These are phyloP conservation scores for Crambe crambe DNA, from an alignment of 37 sponge, comb jelly and placozoan genomes.

Conservation along the genomic window DNA sequence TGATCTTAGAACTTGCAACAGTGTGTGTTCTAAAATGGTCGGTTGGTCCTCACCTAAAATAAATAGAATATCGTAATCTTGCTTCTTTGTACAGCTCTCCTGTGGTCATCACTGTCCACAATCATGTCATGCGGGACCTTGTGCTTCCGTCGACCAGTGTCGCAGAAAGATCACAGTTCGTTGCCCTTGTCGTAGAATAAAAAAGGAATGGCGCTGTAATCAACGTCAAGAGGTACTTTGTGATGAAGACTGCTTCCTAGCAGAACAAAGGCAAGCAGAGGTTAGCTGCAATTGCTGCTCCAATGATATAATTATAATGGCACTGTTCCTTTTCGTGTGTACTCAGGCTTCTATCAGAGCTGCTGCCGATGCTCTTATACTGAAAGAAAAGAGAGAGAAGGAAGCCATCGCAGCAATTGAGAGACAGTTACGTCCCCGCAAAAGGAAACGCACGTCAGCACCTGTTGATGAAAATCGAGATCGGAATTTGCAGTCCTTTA, in stretches of 20 bases:
- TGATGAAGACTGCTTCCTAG: conserved; percentile 51
- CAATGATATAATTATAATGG: background rate
- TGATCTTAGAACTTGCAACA: conserved; percentile 51
- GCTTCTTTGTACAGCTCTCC: background rate
- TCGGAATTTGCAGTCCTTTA: too few species aligned
- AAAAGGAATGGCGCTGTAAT: conserved; percentile 69
- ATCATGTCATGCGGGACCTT: conserved; percentile 70
- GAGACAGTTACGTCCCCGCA: conserved; percentile 26
- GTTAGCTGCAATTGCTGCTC: conserved; percentile 1
- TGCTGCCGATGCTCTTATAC: conserved; percentile 8
- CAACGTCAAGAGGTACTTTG: conserved; percentile 28
- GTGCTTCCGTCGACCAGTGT: conserved; percentile 49
- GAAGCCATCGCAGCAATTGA: conserved; percentile 31
- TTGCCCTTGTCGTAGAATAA: conserved; percentile 75
- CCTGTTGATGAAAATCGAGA: background rate
- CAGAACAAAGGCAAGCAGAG: conserved; percentile 26
- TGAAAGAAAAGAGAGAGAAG: conserved; percentile 25
- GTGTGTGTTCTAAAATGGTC: conserved; percentile 73
- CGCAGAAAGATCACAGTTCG: conserved; percentile 57
- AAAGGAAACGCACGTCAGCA: background rate
- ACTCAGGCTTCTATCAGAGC: background rate
- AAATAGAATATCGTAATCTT: too few species aligned
- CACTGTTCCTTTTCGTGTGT: background rate
- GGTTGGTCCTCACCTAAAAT: background rate
- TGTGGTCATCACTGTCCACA: conserved; percentile 85